Base-by-base conservation (phyloP, 2,888 invertebrate species). In the Drosophila suboccidentalis region DNA sequence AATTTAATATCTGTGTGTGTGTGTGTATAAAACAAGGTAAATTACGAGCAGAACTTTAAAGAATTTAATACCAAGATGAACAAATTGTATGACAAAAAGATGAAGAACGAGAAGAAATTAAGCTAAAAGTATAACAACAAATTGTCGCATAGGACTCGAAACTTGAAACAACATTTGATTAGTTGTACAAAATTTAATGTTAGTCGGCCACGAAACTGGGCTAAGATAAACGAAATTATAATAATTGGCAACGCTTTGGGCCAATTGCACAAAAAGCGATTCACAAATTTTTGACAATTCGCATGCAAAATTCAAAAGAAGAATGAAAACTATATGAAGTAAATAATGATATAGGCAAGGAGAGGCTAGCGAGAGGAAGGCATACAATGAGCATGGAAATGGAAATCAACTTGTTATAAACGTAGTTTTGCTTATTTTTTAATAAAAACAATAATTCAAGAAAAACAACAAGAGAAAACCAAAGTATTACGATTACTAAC, bases 381-480 rank as follows among this genome's bases (percentile, higher is more conserved):
- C 86, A 76, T 60, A 80, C 71, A 69, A 79, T 84, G 82, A 82
- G 72, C 78, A 90, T 85, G 84, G 77, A 90, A 87, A 88, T 78
- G 85, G 86, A 90, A 91, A 91, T 91, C 90, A 91, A 91, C 92
- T 92, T 92, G 92, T 92, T 92, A 92, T 91, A 92, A 91, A 92
- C 90, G 91, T 91, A 91, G 91, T 91, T 92, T 91, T 91, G 91
- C 92, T 92, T 92, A 91, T 92, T 91, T 91, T 91, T 91, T 92
- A 92, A 91, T 92, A 91, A 92, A 84, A 92, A 91, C 80, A 90
- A 88, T 90, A 90, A 90, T 89, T 84, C 87, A 82, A 80, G 69
- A 71, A 63, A 74, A 75, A 51, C 22, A 22, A 22, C 43, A 57
- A 34, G 3, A 44, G 34, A 32, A 49, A 61, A 39, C 13, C 39